A percentile compares a stretch with the other conserved stretches of the same genome.
Conservation (phyloP, 2,888 invertebrate genomes). For the Dicranocentrus wangi region DNA sequence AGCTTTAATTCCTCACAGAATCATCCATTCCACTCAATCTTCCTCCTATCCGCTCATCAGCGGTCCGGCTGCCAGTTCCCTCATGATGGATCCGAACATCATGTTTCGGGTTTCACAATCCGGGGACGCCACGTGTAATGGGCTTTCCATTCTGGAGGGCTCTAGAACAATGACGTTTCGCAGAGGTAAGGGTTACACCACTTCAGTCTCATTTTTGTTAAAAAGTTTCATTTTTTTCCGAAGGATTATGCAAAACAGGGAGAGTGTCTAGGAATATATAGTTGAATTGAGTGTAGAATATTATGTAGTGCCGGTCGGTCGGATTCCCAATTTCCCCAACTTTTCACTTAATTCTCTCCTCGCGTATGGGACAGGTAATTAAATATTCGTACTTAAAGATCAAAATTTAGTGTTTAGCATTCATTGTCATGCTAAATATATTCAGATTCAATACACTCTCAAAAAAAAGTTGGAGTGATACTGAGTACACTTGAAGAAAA, state of each 20-base stretch:
- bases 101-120: slow-evolving; percentile 92
- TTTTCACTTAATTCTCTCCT: too few species aligned
- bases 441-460: too few species aligned
- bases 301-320: too few species aligned
- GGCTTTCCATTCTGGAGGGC: slow-evolving; percentile 80
- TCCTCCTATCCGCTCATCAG: slow-evolving; percentile 49
- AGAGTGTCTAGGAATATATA: too few species aligned
- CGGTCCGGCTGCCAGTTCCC: slow-evolving; percentile 55
- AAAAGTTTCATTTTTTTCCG: background rate
- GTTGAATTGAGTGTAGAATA: too few species aligned
- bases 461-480: too few species aligned
- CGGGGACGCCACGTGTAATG: slow-evolving; percentile 94
- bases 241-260: too few species aligned
- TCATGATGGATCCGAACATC: slow-evolving; percentile 75
- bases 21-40: slow-evolving; percentile 21
- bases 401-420: background rate
- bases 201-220: background rate
- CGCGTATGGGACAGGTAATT: too few species aligned
- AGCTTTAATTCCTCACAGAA: slow-evolving; percentile 47
- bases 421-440: background rate
- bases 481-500: too few species aligned
- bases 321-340: too few species aligned
- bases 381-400: too few species aligned
- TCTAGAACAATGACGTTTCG: slow-evolving; percentile 88
- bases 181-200: slow-evolving; percentile 78